A percentile compares a stretch with the other conserved stretches of the same genome.
These are phyloP conservation scores for Poecilia latipinna DNA, from an alignment of 2,113 vertebrate species.

Conservation along the genomic window DNA sequence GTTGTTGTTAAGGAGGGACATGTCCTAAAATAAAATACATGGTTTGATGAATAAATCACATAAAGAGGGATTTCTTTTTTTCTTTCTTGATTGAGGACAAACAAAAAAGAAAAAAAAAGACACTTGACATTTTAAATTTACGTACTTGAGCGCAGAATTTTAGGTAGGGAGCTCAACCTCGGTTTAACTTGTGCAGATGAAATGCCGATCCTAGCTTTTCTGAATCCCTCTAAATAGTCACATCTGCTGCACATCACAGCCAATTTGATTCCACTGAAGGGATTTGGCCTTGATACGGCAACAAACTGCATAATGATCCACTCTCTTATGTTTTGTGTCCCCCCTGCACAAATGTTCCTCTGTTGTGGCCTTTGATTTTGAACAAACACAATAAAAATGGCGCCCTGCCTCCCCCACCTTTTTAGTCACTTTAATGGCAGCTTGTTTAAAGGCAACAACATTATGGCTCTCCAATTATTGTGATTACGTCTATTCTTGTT, in stretches of 20 bases:
- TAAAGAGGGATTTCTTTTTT: slow-evolving; percentile 16
- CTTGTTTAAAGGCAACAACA: slow-evolving; percentile 50
- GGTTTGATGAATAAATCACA: slow-evolving; percentile 32
- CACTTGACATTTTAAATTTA: neutral
- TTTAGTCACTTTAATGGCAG: slow-evolving; percentile 47
- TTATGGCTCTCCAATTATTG: slow-evolving; percentile 66
- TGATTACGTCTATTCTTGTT: slow-evolving; percentile 59
- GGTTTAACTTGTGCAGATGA: slow-evolving; percentile 19
- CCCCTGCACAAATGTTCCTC: slow-evolving; percentile 49
- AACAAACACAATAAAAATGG: slow-evolving; percentile 64
- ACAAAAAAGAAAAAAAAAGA: neutral
- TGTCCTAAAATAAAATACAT: slow-evolving; percentile 8
- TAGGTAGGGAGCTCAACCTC: slow-evolving; percentile 3
- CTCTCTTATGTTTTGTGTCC: slow-evolving; percentile 42
- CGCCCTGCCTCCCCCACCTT: slow-evolving; percentile 39
- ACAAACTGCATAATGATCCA: slow-evolving; percentile 54
- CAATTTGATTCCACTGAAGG: slow-evolving; percentile 35
- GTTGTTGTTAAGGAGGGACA: neutral
- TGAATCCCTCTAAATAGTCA: slow-evolving; percentile 26
- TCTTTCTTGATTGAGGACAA: slow-evolving; percentile 7
- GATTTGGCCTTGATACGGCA: slow-evolving; percentile 54
- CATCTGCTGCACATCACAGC: slow-evolving; percentile 42
- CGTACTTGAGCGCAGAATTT: neutral
- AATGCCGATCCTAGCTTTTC: slow-evolving; percentile 17
- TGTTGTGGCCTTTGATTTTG: slow-evolving; percentile 59